A percentile compares a stretch with the other conserved stretches of the same genome.
phyloP scores from a whole-genome alignment of 2,888 invertebrate species.

The Myopa tessellatipennis region DNA sequence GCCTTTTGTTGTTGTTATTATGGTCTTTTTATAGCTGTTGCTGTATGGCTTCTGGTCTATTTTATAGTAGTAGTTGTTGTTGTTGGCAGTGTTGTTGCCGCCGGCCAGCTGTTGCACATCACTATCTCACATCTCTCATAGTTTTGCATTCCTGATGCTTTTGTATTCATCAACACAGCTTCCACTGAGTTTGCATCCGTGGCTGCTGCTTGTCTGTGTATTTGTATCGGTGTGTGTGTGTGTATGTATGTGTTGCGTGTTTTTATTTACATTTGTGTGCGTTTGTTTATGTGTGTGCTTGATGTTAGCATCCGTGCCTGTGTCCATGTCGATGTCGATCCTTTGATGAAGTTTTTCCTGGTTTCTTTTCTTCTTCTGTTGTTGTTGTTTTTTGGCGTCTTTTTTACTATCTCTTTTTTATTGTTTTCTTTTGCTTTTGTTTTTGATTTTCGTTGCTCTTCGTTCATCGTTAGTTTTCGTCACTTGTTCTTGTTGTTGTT shows the following conservation, averaged over 20 bases:
- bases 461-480: constrained; percentile 26
- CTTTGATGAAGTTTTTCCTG: neutral
- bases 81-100: neutral
- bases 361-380: constrained; percentile 18
- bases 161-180: neutral
- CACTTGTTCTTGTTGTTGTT: neutral
- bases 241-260: neutral
- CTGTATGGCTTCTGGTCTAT: neutral
- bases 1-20: neutral
- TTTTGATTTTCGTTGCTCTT: constrained; percentile 2
- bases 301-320: neutral
- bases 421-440: neutral
- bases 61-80: neutral
- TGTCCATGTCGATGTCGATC: neutral
- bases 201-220: neutral
- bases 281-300: neutral
- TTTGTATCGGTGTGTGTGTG: neutral
- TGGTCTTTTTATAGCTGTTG: neutral
- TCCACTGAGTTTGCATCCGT: neutral
- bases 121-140: neutral
- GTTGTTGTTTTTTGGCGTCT: constrained; percentile 18
- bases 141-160: neutral
- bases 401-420: neutral
- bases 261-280: too few species aligned
- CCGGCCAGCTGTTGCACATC: constrained; percentile 27